Percentiles rank a stretch among this genome's conserved stretches.
These are phyloP conservation scores for Neodiprion pinetum DNA, from an alignment of 1,140 invertebrate genomes.

Conservation along the genomic window DNA sequence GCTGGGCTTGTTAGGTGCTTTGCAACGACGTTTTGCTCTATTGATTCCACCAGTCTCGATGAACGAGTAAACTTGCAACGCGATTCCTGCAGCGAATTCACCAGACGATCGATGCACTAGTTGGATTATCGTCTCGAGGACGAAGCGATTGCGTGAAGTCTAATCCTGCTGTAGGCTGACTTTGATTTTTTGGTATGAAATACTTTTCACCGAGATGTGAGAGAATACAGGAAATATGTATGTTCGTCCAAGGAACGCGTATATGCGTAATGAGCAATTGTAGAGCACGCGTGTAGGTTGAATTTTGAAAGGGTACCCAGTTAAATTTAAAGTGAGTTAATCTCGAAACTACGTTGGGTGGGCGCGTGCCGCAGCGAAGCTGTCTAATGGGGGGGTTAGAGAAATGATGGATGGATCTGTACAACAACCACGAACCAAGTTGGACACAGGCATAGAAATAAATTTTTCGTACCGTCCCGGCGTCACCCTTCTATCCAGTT, in stretches of 20 bases:
- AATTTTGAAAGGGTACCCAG: neutral
- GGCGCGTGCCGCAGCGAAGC: conserved; percentile 49
- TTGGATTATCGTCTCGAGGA: too few relatives aligned
- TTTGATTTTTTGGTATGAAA: too few relatives aligned
- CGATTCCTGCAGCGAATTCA: too few relatives aligned
- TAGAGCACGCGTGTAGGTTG: too few relatives aligned
- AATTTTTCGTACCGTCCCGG: neutral
- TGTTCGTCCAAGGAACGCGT: neutral
- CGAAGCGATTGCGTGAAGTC: too few relatives aligned
- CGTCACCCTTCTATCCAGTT: neutral
- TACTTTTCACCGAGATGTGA: too few relatives aligned
- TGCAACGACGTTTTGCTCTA: neutral
- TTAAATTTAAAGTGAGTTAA: conserved; percentile 52
- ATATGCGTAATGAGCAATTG: neutral
- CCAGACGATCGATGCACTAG: too few relatives aligned
- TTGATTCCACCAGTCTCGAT: neutral
- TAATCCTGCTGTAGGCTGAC: too few relatives aligned
- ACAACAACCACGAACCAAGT: neutral
- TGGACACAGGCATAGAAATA: neutral
- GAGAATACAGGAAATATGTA: too few relatives aligned
- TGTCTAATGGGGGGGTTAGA: conserved; percentile 11
- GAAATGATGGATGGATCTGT: conserved; percentile 50
- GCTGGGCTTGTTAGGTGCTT: too few relatives aligned
- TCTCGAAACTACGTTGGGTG: conserved; percentile 40
- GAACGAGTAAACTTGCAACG: too few relatives aligned